Base-by-base conservation (phyloP, 2,113 vertebrate genomes). In the Alces alces region DNA sequence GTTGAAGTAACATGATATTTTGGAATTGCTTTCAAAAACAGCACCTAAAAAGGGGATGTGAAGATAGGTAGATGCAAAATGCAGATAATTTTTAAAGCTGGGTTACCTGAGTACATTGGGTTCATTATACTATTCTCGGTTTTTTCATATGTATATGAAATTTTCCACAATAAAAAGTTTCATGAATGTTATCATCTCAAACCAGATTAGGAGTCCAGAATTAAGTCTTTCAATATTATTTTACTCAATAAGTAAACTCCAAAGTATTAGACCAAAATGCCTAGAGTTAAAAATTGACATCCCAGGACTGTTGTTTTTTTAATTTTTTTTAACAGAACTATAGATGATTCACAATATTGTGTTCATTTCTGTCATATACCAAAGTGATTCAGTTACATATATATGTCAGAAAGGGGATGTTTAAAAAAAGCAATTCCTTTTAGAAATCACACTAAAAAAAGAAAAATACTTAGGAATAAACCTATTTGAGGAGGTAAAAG, bases 11-110 rank as follows among this genome's bases (percentile, higher is more conserved):
- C 16, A 57, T 6, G 13, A 43, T 33, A 54, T 28, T 54, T 80
- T 87, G 16, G n/a, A 55, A 61, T 94, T 93, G 64, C 87, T 89
- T 95, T 82, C 80, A 91, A 78, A 70, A 97, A 82, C 39, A 55
- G 19, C 15, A 50, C 52, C 16, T 23, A 33, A 30, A 7, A 17
- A n/a, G 16, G 33, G 21, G 57, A 39, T 1, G 3, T 5, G 39
- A 39, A 0, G 16, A n/a, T 17, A 47, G 17, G 47, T 60, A 61
- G 2, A 66, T 3, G 25, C 45, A 57, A 96, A 98, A 91, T 28
- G 6, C 15, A 21, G n/a, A 30, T 50, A 9, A 36, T n/a, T 90
- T 45, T 83, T 83, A 87, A 78, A 47, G 14, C 61, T 64, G 73
- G n/a, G 11, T 57, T 25, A 27, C 25, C 11, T 5, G 3, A 66